Base-by-base conservation (phyloP, 2,113 vertebrate genomes). In the Istiophorus platypterus region DNA sequence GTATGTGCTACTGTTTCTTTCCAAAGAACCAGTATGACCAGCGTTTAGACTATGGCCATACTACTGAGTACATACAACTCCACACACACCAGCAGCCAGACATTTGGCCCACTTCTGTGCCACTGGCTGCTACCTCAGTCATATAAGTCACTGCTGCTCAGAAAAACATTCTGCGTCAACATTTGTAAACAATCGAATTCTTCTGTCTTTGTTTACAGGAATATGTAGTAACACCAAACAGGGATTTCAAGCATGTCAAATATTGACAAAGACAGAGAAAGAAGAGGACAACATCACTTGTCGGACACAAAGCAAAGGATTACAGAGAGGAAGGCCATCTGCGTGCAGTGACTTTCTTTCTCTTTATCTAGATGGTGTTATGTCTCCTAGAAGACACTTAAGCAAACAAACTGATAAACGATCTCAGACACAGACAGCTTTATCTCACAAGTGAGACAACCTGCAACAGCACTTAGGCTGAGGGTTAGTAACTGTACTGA, bases 181-280 rank as follows among this genome's bases (percentile, higher is more conserved):
- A 57, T 68, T 78, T 75, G 65, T 58, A 78, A 72, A 77, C 51
- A 61, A 68, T 79, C 81, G 70, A 57, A 75, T 86, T 81, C 74
- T 41, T 64, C 68, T 37, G 52, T 84, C 51, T 56, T 68, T 86
- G 84, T 76, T 84, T 73, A 49, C 73, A 67, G 18, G 27, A 83
- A 67, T 74, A 76, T 13, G 66, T 63, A 51, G 69, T 69, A 84
- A 68, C 66, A 84, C 29, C 70, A 81, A 85, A 85, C 65, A 68
- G 67, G 49, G 49, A 72, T 78, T 77, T 85, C 42, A 78, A 84
- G 72, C 64, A 39, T 72, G 65, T 85, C 76, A 77, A 82, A 88
- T 66, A 81, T 83, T 79, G 83, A 86, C 78, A 82, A 67, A 88
- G 80, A 76, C 42, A 29, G 5, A 31, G 61, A 63, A 62, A 49